Base-by-base conservation (phyloP, 2,888 invertebrate genomes). In the Phanerotoma sp. region DNA sequence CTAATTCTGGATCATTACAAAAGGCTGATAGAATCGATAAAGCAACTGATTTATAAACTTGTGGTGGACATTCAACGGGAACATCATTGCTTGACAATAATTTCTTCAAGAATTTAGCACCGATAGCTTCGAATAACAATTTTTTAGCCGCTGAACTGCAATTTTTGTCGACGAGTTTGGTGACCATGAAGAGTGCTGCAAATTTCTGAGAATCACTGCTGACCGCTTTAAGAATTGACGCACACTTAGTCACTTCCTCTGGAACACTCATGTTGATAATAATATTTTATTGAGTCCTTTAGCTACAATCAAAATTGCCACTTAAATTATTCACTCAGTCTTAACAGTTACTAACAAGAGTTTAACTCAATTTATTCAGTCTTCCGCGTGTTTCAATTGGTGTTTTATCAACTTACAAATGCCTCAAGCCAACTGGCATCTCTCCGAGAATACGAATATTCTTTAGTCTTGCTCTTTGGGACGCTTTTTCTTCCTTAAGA, bases 1-100 rank as follows among this genome's bases (percentile, higher is more conserved):
- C 90, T 57, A 94, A 76, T 70, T 88, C 88, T 63, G 88, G 84
- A 73, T 91, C 90, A 66, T 85, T 84, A 70, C 92, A 93, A 78
- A 96, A 93, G 54, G 89, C 88, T 1, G 93, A 91, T 32, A 96
- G 81, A 53, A 96, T 87, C 6, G 91, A 92, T 35, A 96, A 79
- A 0, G 94, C 94, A 40, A 96, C 89, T 9, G 93, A 93, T 79
- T 93, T 94, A 80, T 93, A 96, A 32, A 95, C 89, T 54, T 89
- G 84, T 0, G 92, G 89, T 4, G 93, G 92, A 70, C 95, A 95
- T 71, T 93, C 94, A 64, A 89, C 89, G 44, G 93, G 90, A 18
- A 90, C 85, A 70, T 86, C 85, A 64, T 86, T 83, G 62, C 87
- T 87, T 38, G 86, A 84, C 22, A 96, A 78, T 48, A 96, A 78